phyloP scores from a whole-genome alignment of 1,140 invertebrate genomes.

The Neodiprion pinetum region DNA sequence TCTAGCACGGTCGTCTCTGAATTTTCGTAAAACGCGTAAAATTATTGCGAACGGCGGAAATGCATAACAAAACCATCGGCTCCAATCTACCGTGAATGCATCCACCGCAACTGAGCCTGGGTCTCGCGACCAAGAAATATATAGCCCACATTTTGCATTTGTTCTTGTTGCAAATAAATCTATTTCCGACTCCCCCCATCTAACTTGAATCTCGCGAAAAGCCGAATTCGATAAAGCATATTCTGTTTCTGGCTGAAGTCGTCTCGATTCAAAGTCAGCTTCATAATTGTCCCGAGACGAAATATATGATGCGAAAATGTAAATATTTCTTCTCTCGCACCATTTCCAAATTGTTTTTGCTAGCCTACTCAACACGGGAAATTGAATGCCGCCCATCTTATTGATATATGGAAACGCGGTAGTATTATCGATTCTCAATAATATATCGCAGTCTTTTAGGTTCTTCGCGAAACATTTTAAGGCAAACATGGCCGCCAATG shows the following conservation, averaged over 20 bases:
- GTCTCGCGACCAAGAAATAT: constrained; percentile 14
- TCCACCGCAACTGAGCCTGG: constrained; percentile 28
- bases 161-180: no score
- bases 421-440: constrained; percentile 21
- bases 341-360: constrained; percentile 28
- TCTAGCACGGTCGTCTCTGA: not conserved
- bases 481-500: constrained; percentile 20
- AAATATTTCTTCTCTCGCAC: not conserved
- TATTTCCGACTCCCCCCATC: no score
- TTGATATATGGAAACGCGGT: constrained; percentile 25
- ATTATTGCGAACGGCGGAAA: no score
- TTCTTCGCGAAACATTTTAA: constrained; percentile 23
- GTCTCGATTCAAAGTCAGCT: no score
- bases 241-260: no score
- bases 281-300: no score
- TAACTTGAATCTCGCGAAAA: no score
- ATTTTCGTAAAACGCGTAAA: constrained; percentile 21
- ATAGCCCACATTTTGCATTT: no score
- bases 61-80: not conserved
- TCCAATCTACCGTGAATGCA: constrained; percentile 35
- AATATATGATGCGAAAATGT: no score
- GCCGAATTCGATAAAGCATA: no score
- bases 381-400: constrained; percentile 23
- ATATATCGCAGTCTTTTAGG: constrained; percentile 13
- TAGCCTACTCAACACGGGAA: constrained; percentile 20